Base-by-base conservation (phyloP, 2,797 vertebrate species). In the Craterocephalus amniculus region DNA sequence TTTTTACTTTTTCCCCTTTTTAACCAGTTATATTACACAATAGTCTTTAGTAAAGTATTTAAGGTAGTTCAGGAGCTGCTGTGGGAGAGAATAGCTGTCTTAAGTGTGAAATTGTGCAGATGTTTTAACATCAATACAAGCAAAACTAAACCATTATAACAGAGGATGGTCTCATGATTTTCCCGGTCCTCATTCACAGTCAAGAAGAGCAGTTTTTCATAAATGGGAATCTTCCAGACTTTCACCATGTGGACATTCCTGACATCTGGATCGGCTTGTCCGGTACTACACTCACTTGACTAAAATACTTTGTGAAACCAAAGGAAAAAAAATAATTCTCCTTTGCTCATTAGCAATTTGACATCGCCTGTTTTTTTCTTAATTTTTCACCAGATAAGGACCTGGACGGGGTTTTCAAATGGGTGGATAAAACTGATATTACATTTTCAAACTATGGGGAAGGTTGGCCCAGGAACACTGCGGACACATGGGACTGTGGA, bases 191-290 rank as follows among this genome's bases (percentile, higher is more conserved):
- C 1, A 0, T 80, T 13, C 78, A 38, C 72, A 95, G 95, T 84
- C 40, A 92, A 71, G 93, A 92, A 0, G 95, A 95, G 55, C 95
- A 95, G 76, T 94, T 69, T 83, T 95, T 86, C 74, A 91, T 95
- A 9, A 95, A 95, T 6, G 84, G 80, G 12, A 79, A 81, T n/a
- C 91, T 95, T 31, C 94, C 94, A 31, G 94, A 95, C 77, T 92
- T 95, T 54, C 93, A 94, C 77, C 89, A 90, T 2, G 79, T 83
- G 29, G 90, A 92, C 13, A 78, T 95, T 52, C 94, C 94, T 14
- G 94, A 95, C 81, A 79, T 95, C 58, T 95, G 95, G 95, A 93
- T 95, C 4, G 94, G 95, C 60, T 67, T 95, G 75, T 95, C 94
- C 85, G 95, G 95, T 95, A 70, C 13, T 43, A 0, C 6, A 0